Base-by-base conservation (phyloP, 2,797 vertebrate genomes). In the Notolabrus celidotus region DNA sequence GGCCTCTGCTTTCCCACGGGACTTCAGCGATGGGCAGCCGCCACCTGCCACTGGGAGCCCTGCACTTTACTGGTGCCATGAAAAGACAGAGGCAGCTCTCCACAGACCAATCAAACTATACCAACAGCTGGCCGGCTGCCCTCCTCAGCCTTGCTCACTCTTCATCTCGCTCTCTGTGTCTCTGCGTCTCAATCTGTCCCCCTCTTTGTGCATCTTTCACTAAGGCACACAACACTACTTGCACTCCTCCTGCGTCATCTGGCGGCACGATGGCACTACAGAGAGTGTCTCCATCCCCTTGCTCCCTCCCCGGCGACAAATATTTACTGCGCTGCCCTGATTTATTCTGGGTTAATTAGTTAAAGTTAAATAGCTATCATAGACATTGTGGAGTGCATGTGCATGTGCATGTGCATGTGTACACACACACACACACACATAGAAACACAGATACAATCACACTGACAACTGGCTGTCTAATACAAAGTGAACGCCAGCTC, bases 41-140 rank as follows among this genome's bases (percentile, higher is more conserved):
- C 88, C 89, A 94, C 87, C 93, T 92, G 91, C 92, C 78, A 92
- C 78, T 74, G 65, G 71, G 73, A 94, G 79, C 86, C 67, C 84
- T 72, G 82, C 80, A 92, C 94, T 95, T 89, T 90, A 93, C 90
- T 86, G 88, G 78, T 83, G 88, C 83, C 89, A 82, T 88, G 89
- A 91, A 89, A 89, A 91, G 86, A 90, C 88, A 90, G 87, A 89
- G 89, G 84, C 85, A 77, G 69, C 66, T 95, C 94, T 93, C 93
- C 65, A 74, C 86, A 88, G 93, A 86, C 92, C 91, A 93, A 92
- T 93, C 92, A 91, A 92, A 89, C 70, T 86, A 72, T 85, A 88
- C 86, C 75, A 95, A 86, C 96, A 97, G 95, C 95, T 96, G 95
- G 94, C 93, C 85, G 89, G 84, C 91, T 93, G 94, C 89, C 90